Evolutionary conservation across 1,140 invertebrate genomes (phyloP).

Genomic region (Apis laboriosa): DNA sequence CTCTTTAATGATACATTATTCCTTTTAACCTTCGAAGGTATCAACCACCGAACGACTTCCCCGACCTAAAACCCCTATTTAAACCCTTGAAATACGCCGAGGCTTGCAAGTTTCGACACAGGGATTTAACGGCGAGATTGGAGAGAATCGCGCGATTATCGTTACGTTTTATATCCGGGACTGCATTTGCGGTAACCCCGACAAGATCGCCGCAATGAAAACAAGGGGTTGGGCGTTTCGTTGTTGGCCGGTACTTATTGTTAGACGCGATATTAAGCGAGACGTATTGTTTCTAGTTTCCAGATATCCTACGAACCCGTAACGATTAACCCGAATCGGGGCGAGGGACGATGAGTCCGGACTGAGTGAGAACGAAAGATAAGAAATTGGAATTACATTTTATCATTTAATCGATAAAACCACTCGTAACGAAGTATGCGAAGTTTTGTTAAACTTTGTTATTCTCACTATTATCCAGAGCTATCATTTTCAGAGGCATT

Average conservation of each 20-base stretch:
- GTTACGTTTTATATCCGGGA: conserved; percentile 41
- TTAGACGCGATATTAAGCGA: conserved; percentile 33
- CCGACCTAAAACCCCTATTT: neutral
- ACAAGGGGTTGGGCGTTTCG: conserved; percentile 23
- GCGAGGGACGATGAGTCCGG: neutral
- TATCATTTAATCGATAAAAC: no score
- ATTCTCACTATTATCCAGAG: neutral
- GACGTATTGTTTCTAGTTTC: conserved; percentile 8
- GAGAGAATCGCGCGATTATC: conserved; percentile 41
- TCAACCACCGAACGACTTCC: neutral
- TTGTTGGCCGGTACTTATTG: neutral
- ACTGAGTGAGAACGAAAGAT: neutral
- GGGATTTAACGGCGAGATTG: conserved; percentile 44
- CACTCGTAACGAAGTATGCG: neutral
- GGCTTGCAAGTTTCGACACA: conserved; percentile 35
- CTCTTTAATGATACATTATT: neutral
- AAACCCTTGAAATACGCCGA: neutral
- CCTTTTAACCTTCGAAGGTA: conserved; percentile 15
- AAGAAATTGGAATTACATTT: neutral
- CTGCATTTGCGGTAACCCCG: conserved; percentile 24
- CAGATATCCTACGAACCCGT: neutral
- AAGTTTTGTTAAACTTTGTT: no score
- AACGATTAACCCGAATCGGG: conserved; percentile 7
- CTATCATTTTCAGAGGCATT: neutral
- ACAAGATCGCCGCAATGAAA: conserved; percentile 32